These are phyloP conservation scores for Syndactyla subalaris DNA, from an alignment of 2,797 vertebrate species.

Conservation along the genomic window DNA sequence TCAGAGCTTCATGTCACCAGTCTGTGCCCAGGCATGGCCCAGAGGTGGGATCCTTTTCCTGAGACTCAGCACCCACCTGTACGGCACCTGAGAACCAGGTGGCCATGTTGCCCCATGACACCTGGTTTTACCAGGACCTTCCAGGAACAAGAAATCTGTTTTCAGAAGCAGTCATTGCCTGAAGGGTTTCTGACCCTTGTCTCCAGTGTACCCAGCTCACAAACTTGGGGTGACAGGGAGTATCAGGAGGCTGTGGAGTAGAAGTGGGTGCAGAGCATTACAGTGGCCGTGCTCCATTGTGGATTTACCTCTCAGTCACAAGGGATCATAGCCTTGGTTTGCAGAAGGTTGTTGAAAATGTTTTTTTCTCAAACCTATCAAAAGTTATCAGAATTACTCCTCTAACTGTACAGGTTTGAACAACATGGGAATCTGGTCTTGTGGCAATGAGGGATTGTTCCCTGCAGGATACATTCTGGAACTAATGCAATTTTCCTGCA, in stretches of 20 bases:
- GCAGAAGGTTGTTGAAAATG: not conserved
- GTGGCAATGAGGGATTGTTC: not conserved
- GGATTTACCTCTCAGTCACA: not conserved
- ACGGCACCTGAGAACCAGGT: not conserved
- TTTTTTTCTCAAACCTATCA: not conserved
- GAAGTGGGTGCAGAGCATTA: not conserved
- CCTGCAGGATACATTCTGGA: conserved; percentile 22
- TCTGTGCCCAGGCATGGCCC: not conserved
- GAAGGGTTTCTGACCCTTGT: not conserved
- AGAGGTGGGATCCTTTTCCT: not conserved
- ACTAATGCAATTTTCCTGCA: conserved; percentile 29
- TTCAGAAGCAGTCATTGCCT: not conserved
- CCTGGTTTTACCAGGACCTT: not conserved
- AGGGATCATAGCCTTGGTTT: not conserved
- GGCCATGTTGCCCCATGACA: accelerated
- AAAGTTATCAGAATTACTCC: not conserved
- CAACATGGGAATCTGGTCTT: not conserved
- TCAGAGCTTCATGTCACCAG: not conserved
- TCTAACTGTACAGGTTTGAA: not conserved
- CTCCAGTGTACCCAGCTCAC: not conserved
- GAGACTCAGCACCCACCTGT: not conserved
- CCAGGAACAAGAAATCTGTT: not conserved
- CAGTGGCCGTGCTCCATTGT: not conserved
- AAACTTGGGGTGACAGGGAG: not conserved
- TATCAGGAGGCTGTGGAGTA: not conserved